Percentiles rank a stretch among this genome's conserved stretches.
These are phyloP conservation scores for Ligdia adustata DNA, from an alignment of 2,888 invertebrate genomes.

Conservation along the genomic window DNA sequence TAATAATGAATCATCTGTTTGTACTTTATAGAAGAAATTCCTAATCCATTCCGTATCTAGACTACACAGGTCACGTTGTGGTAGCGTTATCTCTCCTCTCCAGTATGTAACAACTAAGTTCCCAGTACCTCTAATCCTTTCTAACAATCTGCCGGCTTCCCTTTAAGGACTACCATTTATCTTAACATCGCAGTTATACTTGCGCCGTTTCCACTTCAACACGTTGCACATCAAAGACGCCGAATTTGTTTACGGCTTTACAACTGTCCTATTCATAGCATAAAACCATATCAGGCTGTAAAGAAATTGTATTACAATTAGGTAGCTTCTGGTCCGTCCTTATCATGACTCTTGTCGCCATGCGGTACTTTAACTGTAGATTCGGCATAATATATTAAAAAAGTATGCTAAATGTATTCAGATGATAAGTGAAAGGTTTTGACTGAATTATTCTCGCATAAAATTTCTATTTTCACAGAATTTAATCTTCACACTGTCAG, in stretches of 20 bases:
- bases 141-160: conserved; percentile 33
- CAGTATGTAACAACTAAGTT: conserved; percentile 28
- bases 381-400: conserved; percentile 9
- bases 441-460: conserved; percentile 27
- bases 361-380: conserved; percentile 6
- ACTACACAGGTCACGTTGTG: conserved; percentile 29
- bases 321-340: not conserved
- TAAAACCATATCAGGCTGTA: conserved; percentile 1
- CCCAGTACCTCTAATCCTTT: conserved; percentile 35
- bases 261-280: not conserved
- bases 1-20: conserved; percentile 21
- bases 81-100: conserved; percentile 27
- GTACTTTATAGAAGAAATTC: conserved; percentile 26
- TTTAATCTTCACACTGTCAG: conserved; percentile 20
- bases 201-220: conserved; percentile 7
- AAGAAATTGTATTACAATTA: not conserved
- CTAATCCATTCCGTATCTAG: conserved; percentile 29
- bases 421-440: conserved; percentile 27
- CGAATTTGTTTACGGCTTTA: conserved; percentile 17
- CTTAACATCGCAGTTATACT: conserved; percentile 14
- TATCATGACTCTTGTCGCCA: not conserved
- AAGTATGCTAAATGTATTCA: conserved; percentile 11
- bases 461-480: conserved; percentile 35
- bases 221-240: conserved; percentile 16
- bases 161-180: conserved; percentile 29